Percentiles rank a stretch among this genome's conserved stretches.
Conservation (phyloP, 1,140 invertebrate species). For the Agrypnia vestita region DNA sequence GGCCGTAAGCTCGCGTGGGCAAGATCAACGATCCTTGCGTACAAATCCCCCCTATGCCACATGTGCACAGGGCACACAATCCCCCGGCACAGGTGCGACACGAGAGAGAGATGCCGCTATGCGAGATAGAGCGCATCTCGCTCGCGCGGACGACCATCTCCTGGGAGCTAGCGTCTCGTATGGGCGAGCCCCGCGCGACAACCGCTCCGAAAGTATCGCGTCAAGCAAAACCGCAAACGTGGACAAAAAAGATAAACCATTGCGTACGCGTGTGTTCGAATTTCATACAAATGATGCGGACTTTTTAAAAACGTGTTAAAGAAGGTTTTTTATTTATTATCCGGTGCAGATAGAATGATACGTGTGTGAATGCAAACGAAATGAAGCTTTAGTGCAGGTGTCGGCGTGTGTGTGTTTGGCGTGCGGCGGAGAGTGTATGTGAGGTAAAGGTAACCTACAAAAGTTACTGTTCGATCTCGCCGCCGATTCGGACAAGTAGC, state of each 20-base stretch:
- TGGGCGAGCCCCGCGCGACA: neutral
- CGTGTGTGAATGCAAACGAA: conserved; percentile 34
- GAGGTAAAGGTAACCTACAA: conserved; percentile 22
- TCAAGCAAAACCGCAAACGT: too few relatives aligned
- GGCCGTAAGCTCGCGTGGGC: conserved; percentile 7
- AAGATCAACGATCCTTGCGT: neutral
- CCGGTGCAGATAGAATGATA: neutral
- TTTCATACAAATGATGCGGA: too few relatives aligned
- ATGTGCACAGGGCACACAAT: conserved; percentile 21
- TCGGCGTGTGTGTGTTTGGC: conserved; percentile 11
- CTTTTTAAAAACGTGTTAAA: neutral
- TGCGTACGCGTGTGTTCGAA: too few relatives aligned
- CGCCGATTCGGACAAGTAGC: conserved; percentile 18
- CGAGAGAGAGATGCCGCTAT: conserved; percentile 48
- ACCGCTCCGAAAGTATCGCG: neutral
- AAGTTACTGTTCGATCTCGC: conserved; percentile 23
- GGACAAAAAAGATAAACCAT: too few relatives aligned
- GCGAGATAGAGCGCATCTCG: conserved; percentile 38
- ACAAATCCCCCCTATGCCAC: neutral
- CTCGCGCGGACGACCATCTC: conserved; percentile 24
- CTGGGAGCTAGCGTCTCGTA: conserved; percentile 17
- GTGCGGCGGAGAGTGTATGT: neutral
- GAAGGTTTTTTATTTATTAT: neutral
- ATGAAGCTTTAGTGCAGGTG: conserved; percentile 24
- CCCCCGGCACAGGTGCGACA: conserved; percentile 12